phyloP scores from a whole-genome alignment of 2,113 vertebrate genomes.

The Gila orcuttii region DNA sequence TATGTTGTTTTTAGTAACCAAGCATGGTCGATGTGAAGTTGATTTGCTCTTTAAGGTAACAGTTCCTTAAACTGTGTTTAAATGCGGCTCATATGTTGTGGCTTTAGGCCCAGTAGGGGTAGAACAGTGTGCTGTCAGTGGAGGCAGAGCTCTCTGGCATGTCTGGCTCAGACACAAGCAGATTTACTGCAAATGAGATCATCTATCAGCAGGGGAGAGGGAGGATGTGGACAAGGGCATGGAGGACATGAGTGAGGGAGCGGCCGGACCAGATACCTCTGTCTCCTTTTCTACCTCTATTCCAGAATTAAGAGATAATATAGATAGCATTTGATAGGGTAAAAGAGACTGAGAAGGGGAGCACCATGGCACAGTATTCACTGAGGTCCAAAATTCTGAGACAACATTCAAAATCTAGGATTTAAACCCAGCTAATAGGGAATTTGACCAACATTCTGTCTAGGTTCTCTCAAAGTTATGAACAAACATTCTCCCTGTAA shows the following conservation, averaged over 20 bases:
- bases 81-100: conserved; percentile 15
- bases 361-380: no score
- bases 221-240: conserved; percentile 57
- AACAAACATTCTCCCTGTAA: no score
- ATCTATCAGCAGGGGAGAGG: conserved; percentile 68
- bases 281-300: neutral
- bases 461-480: no score
- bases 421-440: no score
- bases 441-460: no score
- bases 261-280: conserved; percentile 37
- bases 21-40: neutral
- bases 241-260: conserved; percentile 35
- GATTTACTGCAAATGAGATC: conserved; percentile 69
- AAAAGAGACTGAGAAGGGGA: no score
- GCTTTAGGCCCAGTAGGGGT: conserved; percentile 18
- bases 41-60: neutral
- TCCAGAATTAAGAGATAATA: neutral
- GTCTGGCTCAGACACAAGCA: conserved; percentile 45
- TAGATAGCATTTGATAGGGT: no score
- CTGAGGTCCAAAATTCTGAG: no score
- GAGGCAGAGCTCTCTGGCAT: conserved; percentile 8
- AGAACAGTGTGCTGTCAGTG: neutral
- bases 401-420: no score
- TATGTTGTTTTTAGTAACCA: neutral
- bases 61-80: neutral